A percentile compares a stretch with the other conserved stretches of the same genome.
phyloP scores from a whole-genome alignment of 1,140 invertebrate genomes.

The Araneus ventricosus region DNA sequence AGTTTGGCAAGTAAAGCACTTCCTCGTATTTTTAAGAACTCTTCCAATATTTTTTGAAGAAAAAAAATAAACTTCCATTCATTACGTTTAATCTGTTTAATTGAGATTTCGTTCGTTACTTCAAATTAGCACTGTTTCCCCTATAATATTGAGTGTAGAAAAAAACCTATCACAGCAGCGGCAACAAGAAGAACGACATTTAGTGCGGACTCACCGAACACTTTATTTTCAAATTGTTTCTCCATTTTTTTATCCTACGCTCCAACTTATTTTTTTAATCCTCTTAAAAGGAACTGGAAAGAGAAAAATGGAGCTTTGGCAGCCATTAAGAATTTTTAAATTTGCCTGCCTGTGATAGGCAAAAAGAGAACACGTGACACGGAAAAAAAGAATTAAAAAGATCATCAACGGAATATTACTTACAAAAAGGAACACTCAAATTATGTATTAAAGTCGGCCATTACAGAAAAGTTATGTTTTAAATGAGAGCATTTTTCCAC shows the following conservation, averaged over 20 bases:
- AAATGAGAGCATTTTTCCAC: neutral
- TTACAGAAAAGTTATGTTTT: neutral
- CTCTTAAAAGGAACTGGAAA: conserved; percentile 27
- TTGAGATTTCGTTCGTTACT: neutral
- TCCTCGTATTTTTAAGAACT: neutral
- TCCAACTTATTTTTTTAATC: conserved; percentile 42
- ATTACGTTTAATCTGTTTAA: conserved; percentile 38
- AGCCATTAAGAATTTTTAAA: neutral
- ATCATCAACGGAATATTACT: neutral
- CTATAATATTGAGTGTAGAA: neutral
- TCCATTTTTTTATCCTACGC: neutral
- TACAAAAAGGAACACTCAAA: neutral
- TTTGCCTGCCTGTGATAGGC: neutral
- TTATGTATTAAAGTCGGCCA: conserved; percentile 9
- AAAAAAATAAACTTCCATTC: neutral
- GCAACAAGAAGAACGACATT: conserved; percentile 2
- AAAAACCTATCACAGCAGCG: neutral
- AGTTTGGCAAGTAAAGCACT: neutral
- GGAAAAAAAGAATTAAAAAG: neutral
- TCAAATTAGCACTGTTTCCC: conserved; percentile 2
- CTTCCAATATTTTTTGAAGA: neutral
- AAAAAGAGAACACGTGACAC: neutral
- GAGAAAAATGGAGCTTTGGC: neutral
- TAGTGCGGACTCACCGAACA: neutral
- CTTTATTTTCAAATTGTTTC: conserved; percentile 46